Conservation (phyloP, 2,797 vertebrate species). For the Schizothorax lantsangensis region DNA sequence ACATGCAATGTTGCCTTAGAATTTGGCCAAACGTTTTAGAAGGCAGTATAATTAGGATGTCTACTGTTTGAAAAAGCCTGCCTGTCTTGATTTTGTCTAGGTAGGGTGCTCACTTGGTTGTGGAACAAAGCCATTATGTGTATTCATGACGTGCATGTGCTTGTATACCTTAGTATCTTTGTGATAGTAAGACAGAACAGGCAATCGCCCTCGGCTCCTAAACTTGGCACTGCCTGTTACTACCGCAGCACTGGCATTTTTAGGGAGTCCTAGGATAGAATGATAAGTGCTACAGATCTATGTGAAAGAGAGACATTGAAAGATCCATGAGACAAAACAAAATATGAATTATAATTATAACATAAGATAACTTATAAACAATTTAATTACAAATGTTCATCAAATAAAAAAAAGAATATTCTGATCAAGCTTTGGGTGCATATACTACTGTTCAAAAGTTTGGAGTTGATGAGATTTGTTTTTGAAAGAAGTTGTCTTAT, state of each 20-base stretch:
- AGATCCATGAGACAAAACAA: neutral
- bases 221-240: conserved; percentile 83
- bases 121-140: neutral
- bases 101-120: neutral
- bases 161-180: conserved; percentile 79
- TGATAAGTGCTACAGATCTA: conserved; percentile 82
- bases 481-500: neutral
- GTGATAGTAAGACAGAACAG: conserved; percentile 82
- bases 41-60: neutral
- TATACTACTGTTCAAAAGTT: neutral
- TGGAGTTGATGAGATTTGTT: neutral
- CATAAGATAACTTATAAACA: neutral
- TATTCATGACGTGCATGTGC: neutral
- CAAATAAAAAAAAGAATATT: neutral
- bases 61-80: neutral
- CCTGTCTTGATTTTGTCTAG: conserved; percentile 47
- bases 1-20: neutral
- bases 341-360: neutral
- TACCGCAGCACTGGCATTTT: conserved; percentile 70
- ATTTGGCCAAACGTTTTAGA: neutral
- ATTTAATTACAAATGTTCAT: neutral
- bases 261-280: conserved; percentile 77
- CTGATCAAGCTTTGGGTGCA: neutral
- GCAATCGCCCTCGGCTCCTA: conserved; percentile 82
- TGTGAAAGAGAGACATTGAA: conserved; percentile 4